These are phyloP conservation scores for Diabrotica virgifera DNA, from an alignment of 1,140 invertebrate genomes.

Conservation along the genomic window DNA sequence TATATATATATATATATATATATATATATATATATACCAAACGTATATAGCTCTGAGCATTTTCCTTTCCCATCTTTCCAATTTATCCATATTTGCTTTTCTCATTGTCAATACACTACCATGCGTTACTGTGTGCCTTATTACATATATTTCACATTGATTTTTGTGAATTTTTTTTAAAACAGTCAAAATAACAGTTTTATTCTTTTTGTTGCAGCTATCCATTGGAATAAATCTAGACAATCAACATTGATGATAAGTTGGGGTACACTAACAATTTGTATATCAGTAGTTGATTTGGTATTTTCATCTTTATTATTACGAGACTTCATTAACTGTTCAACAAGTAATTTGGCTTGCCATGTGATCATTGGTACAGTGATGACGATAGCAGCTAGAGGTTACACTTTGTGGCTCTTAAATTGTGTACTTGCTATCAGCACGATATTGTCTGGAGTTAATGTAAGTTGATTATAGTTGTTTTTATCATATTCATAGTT, in stretches of 20 bases:
- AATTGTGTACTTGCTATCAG: constrained; percentile 26
- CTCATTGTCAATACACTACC: too few species aligned
- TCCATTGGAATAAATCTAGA: constrained; percentile 21
- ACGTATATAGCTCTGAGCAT: too few species aligned
- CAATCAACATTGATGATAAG: constrained; percentile 15
- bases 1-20: too few species aligned
- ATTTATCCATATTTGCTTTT: too few species aligned
- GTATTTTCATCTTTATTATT: constrained; percentile 21
- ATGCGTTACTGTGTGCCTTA: too few species aligned
- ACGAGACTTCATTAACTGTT: constrained; percentile 26
- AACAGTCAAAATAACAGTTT: constrained; percentile 22
- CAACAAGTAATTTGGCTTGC: constrained; percentile 30
- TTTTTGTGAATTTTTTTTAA: too few species aligned
- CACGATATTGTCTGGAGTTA: neutral
- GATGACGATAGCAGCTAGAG: constrained; percentile 32
- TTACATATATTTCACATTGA: too few species aligned
- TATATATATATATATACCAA: too few species aligned
- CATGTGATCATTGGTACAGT: constrained; percentile 31
- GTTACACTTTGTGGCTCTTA: constrained; percentile 32
- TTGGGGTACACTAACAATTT: constrained; percentile 8
- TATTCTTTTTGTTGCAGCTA: constrained; percentile 44
- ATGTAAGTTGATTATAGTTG: constrained; percentile 1
- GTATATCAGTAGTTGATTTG: constrained; percentile 26
- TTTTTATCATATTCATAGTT: too few species aligned
- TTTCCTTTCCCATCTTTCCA: too few species aligned